Conservation (phyloP, 2,797 vertebrate genomes). For the Poecilia wingei region DNA sequence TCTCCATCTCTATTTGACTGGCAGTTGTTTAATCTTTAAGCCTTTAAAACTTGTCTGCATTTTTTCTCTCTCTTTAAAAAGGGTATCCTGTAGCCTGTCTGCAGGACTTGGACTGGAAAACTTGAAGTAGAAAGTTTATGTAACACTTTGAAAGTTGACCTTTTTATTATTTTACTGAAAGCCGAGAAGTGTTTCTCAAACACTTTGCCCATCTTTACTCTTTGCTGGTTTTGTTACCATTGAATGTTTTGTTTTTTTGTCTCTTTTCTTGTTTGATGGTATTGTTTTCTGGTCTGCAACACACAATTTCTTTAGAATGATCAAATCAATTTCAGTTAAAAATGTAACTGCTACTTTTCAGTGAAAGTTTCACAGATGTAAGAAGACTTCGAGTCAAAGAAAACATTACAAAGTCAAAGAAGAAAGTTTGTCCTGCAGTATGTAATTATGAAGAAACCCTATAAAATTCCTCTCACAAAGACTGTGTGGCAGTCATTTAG, state of each 20-base stretch:
- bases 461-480: constrained; percentile 54
- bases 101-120: constrained; percentile 10
- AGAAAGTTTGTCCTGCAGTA: constrained; percentile 30
- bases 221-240: neutral
- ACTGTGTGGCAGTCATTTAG: constrained; percentile 46
- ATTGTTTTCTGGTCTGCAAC: neutral
- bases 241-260: neutral
- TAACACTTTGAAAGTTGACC: neutral
- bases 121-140: constrained; percentile 4
- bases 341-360: neutral
- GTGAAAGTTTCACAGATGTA: constrained; percentile 17
- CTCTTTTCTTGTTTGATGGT: neutral
- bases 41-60: constrained; percentile 7
- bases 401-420: constrained; percentile 1
- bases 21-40: constrained; percentile 36
- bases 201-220: neutral
- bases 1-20: constrained; percentile 44
- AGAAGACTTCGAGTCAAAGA: constrained; percentile 31
- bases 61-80: constrained; percentile 7
- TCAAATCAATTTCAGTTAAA: constrained; percentile 7
- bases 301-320: neutral
- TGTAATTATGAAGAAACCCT: constrained; percentile 21
- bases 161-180: neutral
- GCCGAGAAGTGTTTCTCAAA: neutral
- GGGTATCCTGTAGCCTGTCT: constrained; percentile 3